Evolutionary conservation across 1,140 invertebrate genomes (phyloP), one percentile per base, ranked within the genome.

Genomic region (Octopus bimaculoides): DNA sequence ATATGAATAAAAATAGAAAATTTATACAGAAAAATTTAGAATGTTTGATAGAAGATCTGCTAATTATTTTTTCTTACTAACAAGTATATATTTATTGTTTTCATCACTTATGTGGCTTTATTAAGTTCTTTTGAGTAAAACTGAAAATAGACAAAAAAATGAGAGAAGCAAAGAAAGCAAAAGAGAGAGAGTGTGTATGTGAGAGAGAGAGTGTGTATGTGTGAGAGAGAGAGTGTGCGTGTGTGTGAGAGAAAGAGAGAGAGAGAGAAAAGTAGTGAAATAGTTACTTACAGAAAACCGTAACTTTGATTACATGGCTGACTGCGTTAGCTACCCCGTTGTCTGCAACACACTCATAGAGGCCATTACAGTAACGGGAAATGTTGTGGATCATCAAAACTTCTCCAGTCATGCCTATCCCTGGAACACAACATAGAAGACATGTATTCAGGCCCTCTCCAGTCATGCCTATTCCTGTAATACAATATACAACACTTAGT

Each of bases 271-370:
- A 61, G 17, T 17, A 61, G 17, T 12, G 4, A 17, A 10, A 71
- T 71, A n/a, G 6, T 71, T 76, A 85, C 86, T 84, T 83, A 89
- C 88, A 89, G 77, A 89, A 82, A 41, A 89, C 88, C 26, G 80
- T 81, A 8, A 89, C 85, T 77, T 82, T 85, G 26, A 89, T 88
- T 79, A 83, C 79, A 52, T 85, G 83, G 79, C 79, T 86, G 56
- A 86, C 85, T n/a, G 84, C 79, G 74, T 88, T 85, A 41, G 85
- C 83, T 5, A 89, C 85, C 2, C 83, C 85, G 78, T 88, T 89
- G 79, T 82, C 83, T 5, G 88, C 88, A 53, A 82, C 82, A 81
- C 88, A 89, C 77, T 88, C 87, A 80, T 88, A 89, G 9, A 84
- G 74, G 79, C 86, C 87, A 52, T 86, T 84, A 83, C 87, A 88